Evolutionary conservation across 1,140 invertebrate species (phyloP).

Genomic region (Meloidogyne floridensis): DNA sequence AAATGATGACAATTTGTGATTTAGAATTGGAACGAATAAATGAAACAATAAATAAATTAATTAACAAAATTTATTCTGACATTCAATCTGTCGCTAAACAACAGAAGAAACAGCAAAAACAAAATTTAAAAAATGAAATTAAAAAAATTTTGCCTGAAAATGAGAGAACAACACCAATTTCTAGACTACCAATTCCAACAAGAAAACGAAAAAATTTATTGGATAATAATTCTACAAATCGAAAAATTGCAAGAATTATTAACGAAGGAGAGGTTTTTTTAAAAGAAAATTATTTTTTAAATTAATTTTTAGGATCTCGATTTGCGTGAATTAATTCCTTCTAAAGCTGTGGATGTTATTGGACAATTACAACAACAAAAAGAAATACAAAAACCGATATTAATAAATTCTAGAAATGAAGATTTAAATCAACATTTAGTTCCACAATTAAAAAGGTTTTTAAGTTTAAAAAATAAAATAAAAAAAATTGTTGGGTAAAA

Average conservation of each 20-base stretch:
- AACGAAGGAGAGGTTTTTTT: neutral
- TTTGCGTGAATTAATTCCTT: neutral
- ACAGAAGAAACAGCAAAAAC: neutral
- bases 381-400: neutral
- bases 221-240: neutral
- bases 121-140: neutral
- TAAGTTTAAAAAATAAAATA: neutral
- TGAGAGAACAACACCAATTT: neutral
- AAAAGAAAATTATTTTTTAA: too few species aligned
- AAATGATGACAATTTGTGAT: neutral
- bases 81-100: neutral
- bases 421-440: neutral
- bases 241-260: neutral
- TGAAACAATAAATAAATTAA: constrained; percentile 3
- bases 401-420: neutral
- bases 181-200: neutral
- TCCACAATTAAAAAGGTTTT: neutral
- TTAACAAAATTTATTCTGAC: neutral
- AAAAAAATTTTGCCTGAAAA: neutral
- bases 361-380: neutral
- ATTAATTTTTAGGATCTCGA: neutral
- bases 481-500: neutral
- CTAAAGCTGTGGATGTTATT: neutral
- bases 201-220: neutral
- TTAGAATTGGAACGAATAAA: neutral